Evolutionary conservation across 2,113 vertebrate species (phyloP), one percentile per base, ranked within the genome.

Genomic region (Poicephalus meyeri): DNA sequence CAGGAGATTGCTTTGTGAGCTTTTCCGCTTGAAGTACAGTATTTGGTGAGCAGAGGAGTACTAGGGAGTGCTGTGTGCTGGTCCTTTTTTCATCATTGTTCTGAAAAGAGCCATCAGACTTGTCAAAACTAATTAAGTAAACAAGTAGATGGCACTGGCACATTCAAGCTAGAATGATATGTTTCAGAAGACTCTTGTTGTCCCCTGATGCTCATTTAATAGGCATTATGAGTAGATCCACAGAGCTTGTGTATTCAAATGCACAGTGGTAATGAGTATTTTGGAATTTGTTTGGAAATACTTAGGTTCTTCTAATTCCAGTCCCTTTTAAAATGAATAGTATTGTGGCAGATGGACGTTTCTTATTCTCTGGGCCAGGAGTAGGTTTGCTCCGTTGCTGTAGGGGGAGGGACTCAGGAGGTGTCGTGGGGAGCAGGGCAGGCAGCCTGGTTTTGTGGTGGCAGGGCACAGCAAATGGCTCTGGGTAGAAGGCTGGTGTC

Each of bases 121-220:
- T 92, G 86, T 96, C 94, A 96, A 94, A 97, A 81, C 68, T 95
- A 94, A 90, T 96, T 95, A 91, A 84, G 50, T 49, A 65, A 95
- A 93, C 11, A 81, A 91, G 33, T 64, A 86, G 58, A 79, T 95
- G 78, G 56, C 60, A 76, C 39, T 78, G 56, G 66, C 49, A 88
- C 84, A 44, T 55, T 86, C n/a, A 86, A 60, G 70, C 83, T 94
- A 35, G 49, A 88, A 72, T 88, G 69, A 77, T 46, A 58, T 50
- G 37, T 94, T 96, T 94, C 69, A 80, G 87, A 92, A 88, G 90
- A 83, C n/a, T 88, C 35, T 33, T 86, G 33, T 84, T 5, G 1
- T 86, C 70, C 86, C 11, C 70, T 52, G 47, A 25, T 80, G 33
- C 65, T 86, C 49, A 33, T 9, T 20, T 88, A 64, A 76, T 61